Base-by-base conservation (phyloP, 2,113 vertebrate genomes). In the Hiodon tergisus region DNA sequence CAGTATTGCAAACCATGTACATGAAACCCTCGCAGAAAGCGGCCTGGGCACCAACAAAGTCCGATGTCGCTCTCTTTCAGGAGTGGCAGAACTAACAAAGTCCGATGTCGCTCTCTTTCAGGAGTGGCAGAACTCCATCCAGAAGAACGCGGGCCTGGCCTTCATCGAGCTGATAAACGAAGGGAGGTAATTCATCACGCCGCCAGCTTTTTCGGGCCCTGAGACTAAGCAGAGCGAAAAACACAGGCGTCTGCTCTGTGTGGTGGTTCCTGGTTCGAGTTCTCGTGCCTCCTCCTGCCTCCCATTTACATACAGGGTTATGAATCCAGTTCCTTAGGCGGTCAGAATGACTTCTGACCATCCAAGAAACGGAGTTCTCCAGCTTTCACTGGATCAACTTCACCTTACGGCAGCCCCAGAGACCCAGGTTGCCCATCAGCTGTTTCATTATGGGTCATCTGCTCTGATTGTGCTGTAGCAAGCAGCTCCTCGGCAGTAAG, bases 121-220 rank as follows among this genome's bases (percentile, higher is more conserved):
- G 97, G 97, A 99, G 87, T 99, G 97, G 96, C 97, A 99, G 80
- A 99, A 99, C 88, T 99, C 97, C 53, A 99, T 99, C 86, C 97
- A 99, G 92, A 99, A 99, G 92, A 99, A 99, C 70, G 97, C 97
- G 70, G 97, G 97, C 80, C 92, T 99, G 84, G 97, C 97, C 67
- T 99, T 99, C 90, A 99, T 99, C 78, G 97, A 99, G 83, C 95
- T 99, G 85, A 99, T 99, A 91, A 99, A 99, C 84, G 97, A 99
- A 90, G 97, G 97, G 90, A 97, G 97, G 97, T 98, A 95, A 95
- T 88, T 86, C 80, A 85, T 84, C 73, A 9, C 50, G n/a, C 7
- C 53, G 1, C 55, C 51, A 46, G 31, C 4, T 52, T 5, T n/a
- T 59, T 5, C 48, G 10, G 31, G 9, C 48, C 46, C 1, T 8